Evolutionary conservation across 2,797 vertebrate genomes (phyloP).

Genomic region (Lerista edwardsae): DNA sequence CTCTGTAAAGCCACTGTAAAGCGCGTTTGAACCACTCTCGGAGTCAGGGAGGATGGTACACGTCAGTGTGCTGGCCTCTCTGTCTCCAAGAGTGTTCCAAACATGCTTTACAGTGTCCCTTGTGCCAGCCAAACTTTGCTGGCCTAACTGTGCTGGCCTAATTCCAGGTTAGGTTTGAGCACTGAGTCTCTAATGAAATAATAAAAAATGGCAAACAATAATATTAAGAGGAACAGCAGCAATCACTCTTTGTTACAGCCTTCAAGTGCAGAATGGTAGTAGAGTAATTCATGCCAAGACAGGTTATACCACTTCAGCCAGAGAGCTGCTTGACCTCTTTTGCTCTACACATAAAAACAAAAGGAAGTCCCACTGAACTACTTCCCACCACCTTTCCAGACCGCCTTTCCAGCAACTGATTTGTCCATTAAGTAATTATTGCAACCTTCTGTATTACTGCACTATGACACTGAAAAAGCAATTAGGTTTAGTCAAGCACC

Average conservation of each 20-base stretch:
- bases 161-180: too few species aligned
- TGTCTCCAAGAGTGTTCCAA: too few species aligned
- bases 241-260: background rate
- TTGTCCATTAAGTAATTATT: slow-evolving; percentile 2
- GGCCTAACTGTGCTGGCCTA: too few species aligned
- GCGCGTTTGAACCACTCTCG: too few species aligned
- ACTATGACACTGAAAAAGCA: slow-evolving; percentile 6
- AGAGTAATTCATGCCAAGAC: background rate
- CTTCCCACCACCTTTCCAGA: background rate
- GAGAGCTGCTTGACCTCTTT: background rate
- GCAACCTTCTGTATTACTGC: slow-evolving; percentile 1
- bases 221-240: background rate
- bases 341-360: background rate
- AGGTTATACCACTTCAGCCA: background rate
- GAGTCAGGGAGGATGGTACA: too few species aligned
- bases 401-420: slow-evolving; percentile 3
- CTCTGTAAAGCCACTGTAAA: too few species aligned
- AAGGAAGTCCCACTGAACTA: background rate
- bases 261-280: background rate
- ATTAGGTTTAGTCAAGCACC: slow-evolving; percentile 26
- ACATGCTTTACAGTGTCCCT: too few species aligned
- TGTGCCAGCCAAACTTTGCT: too few species aligned
- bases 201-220: background rate
- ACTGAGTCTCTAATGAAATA: background rate
- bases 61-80: too few species aligned